Evolutionary conservation across 2,113 vertebrate genomes (phyloP).

Genomic region (Colius striatus): DNA sequence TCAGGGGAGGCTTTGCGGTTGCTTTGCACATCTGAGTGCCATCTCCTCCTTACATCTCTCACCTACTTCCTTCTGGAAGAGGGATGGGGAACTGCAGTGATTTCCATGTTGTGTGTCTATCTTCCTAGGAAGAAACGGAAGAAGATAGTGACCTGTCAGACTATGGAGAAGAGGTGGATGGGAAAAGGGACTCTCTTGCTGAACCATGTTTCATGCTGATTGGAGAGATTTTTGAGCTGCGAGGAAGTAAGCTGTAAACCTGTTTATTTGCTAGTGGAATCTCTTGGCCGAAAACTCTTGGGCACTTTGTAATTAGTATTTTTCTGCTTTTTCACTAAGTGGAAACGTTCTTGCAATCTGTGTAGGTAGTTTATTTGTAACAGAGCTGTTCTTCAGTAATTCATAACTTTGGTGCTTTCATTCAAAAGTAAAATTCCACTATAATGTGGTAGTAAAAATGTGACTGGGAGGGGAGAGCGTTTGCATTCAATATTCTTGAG

Average conservation of each 20-base stretch:
- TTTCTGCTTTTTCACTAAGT: background rate
- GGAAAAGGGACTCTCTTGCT: slow-evolving; percentile 90
- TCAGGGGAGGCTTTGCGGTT: background rate
- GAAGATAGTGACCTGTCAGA: slow-evolving; percentile 94
- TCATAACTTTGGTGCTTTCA: background rate
- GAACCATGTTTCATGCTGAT: slow-evolving; percentile 99
- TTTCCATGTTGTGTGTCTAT: background rate
- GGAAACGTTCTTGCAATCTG: background rate
- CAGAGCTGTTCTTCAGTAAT: background rate
- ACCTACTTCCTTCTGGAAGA: background rate
- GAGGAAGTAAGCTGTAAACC: slow-evolving; percentile 90
- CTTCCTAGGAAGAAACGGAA: slow-evolving; percentile 80
- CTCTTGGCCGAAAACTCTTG: background rate
- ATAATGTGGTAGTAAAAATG: background rate
- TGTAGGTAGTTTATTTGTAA: background rate
- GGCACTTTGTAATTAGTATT: rapidly evolving
- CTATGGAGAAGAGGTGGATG: slow-evolving; percentile 90
- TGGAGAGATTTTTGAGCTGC: slow-evolving; percentile 97
- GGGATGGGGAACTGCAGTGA: background rate
- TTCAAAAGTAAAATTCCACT: background rate
- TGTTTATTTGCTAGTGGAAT: background rate
- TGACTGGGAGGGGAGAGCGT: background rate
- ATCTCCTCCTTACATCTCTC: background rate
- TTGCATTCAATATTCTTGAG: background rate
- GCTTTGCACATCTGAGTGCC: background rate